These are phyloP conservation scores for Phanerotoma sp. DNA, from an alignment of 2,888 invertebrate species.

Conservation along the genomic window DNA sequence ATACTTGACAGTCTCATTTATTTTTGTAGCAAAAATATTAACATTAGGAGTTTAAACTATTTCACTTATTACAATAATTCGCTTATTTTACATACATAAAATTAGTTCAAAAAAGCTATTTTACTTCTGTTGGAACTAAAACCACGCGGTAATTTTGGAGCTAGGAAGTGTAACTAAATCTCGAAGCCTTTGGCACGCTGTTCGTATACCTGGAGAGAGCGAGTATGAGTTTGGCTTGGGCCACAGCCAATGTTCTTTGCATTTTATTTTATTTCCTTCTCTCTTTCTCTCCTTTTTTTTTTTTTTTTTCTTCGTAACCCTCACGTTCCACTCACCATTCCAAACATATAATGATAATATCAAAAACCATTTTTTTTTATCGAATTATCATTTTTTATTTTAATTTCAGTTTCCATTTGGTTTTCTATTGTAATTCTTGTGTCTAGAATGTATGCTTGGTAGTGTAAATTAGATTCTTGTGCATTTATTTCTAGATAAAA, in stretches of 20 bases:
- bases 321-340: conserved; percentile 8
- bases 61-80: too few relatives aligned
- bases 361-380: background rate
- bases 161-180: conserved; percentile 28
- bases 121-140: conserved; percentile 2
- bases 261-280: too few relatives aligned
- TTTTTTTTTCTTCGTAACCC: conserved; percentile 19
- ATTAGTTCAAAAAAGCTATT: background rate
- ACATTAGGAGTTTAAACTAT: too few relatives aligned
- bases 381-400: background rate
- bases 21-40: too few relatives aligned
- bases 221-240: conserved; percentile 27
- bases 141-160: conserved; percentile 23
- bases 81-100: conserved; percentile 2
- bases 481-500: too few relatives aligned
- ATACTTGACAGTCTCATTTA: too few relatives aligned
- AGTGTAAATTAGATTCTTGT: too few relatives aligned
- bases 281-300: conserved; percentile 2
- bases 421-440: too few relatives aligned
- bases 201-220: conserved; percentile 18
- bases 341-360: background rate
- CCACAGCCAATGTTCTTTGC: conserved; percentile 21
- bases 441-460: too few relatives aligned
- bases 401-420: too few relatives aligned
- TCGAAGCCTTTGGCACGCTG: conserved; percentile 23